Evolutionary conservation across 2,113 vertebrate species (phyloP).

Genomic region (Colinus virginianus): DNA sequence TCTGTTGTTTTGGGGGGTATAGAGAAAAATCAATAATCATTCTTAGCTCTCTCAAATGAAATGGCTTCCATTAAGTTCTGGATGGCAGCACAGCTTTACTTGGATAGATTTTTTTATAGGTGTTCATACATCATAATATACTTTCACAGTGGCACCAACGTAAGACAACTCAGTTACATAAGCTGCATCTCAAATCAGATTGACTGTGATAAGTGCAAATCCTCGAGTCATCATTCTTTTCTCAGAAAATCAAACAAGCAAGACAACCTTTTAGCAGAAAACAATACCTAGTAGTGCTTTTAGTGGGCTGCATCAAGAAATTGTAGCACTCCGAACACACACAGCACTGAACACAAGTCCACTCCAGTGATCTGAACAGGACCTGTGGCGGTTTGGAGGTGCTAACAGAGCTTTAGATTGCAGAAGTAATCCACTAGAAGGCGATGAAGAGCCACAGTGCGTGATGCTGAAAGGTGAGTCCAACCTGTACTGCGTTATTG

Average conservation of each 20-base stretch:
- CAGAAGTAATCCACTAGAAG: conserved; percentile 24
- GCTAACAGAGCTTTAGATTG: not conserved
- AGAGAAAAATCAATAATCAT: conserved; percentile 31
- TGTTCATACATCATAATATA: not conserved
- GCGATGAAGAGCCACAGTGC: conserved; percentile 21
- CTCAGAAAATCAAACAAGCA: not conserved
- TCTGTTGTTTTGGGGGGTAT: not conserved
- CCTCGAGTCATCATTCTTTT: not conserved
- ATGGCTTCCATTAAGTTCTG: conserved; percentile 1
- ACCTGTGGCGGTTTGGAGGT: not conserved
- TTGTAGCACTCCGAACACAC: not conserved
- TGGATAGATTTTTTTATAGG: not conserved
- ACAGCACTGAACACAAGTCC: no score
- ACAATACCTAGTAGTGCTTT: not conserved
- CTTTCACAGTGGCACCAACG: not conserved
- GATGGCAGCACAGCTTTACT: not conserved
- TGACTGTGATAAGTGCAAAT: not conserved
- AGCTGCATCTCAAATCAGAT: not conserved
- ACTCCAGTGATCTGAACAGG: not conserved
- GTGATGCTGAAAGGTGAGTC: not conserved
- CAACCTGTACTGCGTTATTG: not conserved
- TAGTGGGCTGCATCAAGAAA: not conserved
- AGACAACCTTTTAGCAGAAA: not conserved
- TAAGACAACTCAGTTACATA: not conserved
- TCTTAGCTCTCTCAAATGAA: conserved; percentile 16